Conservation (phyloP, 2,888 invertebrate species). For the Clepsis dumicolana region DNA sequence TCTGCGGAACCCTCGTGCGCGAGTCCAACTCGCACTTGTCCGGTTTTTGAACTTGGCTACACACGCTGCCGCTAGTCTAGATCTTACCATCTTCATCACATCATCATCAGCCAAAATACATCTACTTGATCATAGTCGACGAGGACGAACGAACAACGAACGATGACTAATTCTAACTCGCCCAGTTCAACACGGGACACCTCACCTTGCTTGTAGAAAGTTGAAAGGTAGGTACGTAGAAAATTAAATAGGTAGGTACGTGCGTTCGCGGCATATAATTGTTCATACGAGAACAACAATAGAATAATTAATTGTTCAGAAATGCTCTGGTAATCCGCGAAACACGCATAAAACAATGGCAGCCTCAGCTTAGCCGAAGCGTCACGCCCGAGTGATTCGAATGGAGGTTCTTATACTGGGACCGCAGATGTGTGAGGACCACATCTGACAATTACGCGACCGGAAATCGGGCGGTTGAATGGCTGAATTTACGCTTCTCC, state of each 20-base stretch:
- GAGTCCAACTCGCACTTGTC: too few relatives aligned
- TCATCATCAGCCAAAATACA: too few relatives aligned
- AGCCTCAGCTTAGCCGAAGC: neutral
- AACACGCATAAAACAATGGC: constrained; percentile 2
- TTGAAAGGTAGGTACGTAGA: too few relatives aligned
- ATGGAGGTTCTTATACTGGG: neutral
- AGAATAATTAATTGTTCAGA: constrained; percentile 14
- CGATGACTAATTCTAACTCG: too few relatives aligned
- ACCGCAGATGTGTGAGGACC: neutral
- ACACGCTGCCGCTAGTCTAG: too few relatives aligned
- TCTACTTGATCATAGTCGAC: too few relatives aligned
- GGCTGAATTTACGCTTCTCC: neutral
- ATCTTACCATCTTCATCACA: too few relatives aligned
- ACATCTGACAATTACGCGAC: neutral
- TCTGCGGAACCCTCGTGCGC: too few relatives aligned
- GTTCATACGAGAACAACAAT: constrained; percentile 3
- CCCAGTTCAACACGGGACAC: too few relatives aligned
- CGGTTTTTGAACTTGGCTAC: too few relatives aligned
- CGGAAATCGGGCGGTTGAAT: neutral
- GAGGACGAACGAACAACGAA: too few relatives aligned
- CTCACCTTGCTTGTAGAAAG: too few relatives aligned
- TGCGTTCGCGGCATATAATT: neutral
- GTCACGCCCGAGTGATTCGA: neutral
- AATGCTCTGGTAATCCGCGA: constrained; percentile 1
- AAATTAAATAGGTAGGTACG: neutral